Base-by-base conservation (phyloP, 2,888 invertebrate genomes). In the Ophion ellenae region DNA sequence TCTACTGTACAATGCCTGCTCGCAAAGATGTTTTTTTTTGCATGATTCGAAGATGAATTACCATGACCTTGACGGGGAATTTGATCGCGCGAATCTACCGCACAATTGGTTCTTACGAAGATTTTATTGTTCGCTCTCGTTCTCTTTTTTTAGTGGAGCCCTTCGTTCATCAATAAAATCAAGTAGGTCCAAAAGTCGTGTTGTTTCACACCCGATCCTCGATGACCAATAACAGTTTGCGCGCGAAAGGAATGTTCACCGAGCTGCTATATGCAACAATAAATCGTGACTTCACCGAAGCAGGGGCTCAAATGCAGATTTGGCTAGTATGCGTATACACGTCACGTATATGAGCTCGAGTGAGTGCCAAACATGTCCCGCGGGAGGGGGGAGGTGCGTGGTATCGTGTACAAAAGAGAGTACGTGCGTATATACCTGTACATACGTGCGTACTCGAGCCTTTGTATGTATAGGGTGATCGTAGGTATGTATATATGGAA, bases 271-370 rank as follows among this genome's bases (percentile, higher is more conserved):
- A 17, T 53, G 53, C 53, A 53, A 24, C 90, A 91, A 90, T 92
- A 89, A 90, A 89, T 88, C 88, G 89, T 90, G 90, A 91, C 73
- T 77, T 83, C 76, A 67, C 74, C 74, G 80, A 61, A 61, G 57
- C 67, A 36, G 57, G 40, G 32, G 76, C 73, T 92, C 91, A 92
- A 92, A 92, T 92, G 90, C 92, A 92, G 92, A 92, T 92, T 69
- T 67, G 91, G 24, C n/a, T 32, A 10, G 90, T 90, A 75, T 76
- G 73, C 59, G 61, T 74, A 57, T 47, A 63, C 36, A 64, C 32
- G 67, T 17, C 36, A 57, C 78, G 61, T 70, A 40, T 78, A 24
- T 32, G 59, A 36, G 70, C 47, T 71, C 32, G 70, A 66, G 47
- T 36, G 80, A 74, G 74, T 74, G 74, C 81, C 81, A 81, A 59